These are phyloP conservation scores for Ephestia elutella DNA, from an alignment of 1,140 invertebrate species.

Conservation along the genomic window DNA sequence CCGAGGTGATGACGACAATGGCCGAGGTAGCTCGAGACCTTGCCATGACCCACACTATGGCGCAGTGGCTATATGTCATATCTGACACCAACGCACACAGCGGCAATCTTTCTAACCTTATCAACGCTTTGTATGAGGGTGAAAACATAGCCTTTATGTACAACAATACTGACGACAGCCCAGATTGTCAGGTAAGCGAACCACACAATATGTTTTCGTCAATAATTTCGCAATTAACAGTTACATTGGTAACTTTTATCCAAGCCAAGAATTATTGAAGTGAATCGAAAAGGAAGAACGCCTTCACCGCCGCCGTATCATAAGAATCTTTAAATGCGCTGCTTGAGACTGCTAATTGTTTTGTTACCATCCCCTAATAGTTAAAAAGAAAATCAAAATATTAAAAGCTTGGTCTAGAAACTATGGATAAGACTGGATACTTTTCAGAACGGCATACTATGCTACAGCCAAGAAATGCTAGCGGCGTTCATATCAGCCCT, in stretches of 20 bases:
- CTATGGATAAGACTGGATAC: too few species aligned
- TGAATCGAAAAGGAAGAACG: too few species aligned
- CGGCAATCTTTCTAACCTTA: constrained; percentile 72
- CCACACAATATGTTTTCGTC: not conserved
- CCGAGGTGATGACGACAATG: constrained; percentile 74
- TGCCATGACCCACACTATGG: constrained; percentile 79
- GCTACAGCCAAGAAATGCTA: constrained; percentile 79
- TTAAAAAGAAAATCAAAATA: too few species aligned
- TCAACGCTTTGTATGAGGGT: constrained; percentile 80
- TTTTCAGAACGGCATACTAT: constrained; percentile 76
- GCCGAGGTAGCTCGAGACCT: constrained; percentile 80
- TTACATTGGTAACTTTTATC: too few species aligned
- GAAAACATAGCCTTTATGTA: constrained; percentile 88
- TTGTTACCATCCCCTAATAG: too few species aligned
- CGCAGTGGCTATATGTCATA: constrained; percentile 88
- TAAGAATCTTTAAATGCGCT: too few species aligned
- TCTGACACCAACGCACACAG: constrained; percentile 74
- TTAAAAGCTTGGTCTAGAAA: too few species aligned
- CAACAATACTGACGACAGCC: constrained; percentile 77
- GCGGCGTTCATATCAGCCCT: constrained; percentile 77
- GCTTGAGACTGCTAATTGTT: too few species aligned
- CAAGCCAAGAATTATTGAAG: too few species aligned
- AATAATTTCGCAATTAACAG: too few species aligned
- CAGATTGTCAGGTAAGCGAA: constrained; percentile 74
- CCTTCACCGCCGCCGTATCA: too few species aligned